Percentiles rank a stretch among this genome's conserved stretches.
These are phyloP conservation scores for Pachypanchax playfairii DNA, from an alignment of 2,113 vertebrate species.

Conservation along the genomic window DNA sequence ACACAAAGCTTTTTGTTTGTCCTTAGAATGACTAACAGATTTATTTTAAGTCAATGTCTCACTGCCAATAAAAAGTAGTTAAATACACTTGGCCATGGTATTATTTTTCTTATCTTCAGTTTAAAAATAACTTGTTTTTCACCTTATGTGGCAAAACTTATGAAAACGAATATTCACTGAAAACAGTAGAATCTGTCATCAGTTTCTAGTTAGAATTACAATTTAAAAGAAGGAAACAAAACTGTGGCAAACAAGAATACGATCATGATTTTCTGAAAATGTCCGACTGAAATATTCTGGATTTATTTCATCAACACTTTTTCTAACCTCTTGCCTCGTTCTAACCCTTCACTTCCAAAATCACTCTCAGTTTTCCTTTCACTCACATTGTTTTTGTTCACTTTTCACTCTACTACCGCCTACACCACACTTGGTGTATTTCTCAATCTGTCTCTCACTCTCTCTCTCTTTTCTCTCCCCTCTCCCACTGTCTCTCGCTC, in stretches of 20 bases:
- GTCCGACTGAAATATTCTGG: conserved; percentile 1
- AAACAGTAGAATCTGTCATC: too few relatives aligned
- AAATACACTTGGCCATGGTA: too few relatives aligned
- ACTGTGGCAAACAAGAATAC: not conserved
- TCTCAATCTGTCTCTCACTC: conserved; percentile 25
- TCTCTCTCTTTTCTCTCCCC: conserved; percentile 25
- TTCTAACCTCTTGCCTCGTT: conserved; percentile 39
- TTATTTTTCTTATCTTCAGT: too few relatives aligned
- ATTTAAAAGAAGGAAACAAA: not conserved
- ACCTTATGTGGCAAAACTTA: too few relatives aligned
- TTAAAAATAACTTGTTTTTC: too few relatives aligned
- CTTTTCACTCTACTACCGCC: conserved; percentile 57
- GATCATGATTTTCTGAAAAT: not conserved
- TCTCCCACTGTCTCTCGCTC: conserved; percentile 34
- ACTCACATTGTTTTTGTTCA: conserved; percentile 42
- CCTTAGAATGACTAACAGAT: too few relatives aligned
- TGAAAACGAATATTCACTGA: too few relatives aligned
- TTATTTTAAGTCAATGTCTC: too few relatives aligned
- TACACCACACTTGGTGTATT: conserved; percentile 46
- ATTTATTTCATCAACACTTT: conserved; percentile 32
- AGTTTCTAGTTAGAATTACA: too few relatives aligned
- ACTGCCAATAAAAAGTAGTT: too few relatives aligned
- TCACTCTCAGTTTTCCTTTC: conserved; percentile 57
- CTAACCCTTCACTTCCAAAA: conserved; percentile 36
- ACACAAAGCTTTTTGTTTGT: too few relatives aligned